These are phyloP conservation scores for Diabrotica balteata DNA, from an alignment of 2,888 invertebrate genomes.

Conservation along the genomic window DNA sequence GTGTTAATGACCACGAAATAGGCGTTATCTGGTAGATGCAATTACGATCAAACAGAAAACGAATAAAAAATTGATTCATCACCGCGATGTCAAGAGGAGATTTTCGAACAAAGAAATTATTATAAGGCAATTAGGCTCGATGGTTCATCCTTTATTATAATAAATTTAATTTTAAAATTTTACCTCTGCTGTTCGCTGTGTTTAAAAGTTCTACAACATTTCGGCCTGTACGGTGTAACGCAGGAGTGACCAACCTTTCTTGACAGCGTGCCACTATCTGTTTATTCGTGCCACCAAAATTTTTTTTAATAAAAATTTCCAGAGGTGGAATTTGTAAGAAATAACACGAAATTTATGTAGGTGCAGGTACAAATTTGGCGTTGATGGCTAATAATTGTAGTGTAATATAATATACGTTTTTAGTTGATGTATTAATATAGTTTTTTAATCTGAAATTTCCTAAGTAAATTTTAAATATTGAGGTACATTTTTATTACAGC, in stretches of 20 bases:
- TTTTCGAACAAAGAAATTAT: slow-evolving; percentile 38
- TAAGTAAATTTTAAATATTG: too few relatives aligned
- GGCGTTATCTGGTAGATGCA: slow-evolving; percentile 30
- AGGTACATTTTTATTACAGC: too few relatives aligned
- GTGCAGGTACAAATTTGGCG: too few relatives aligned
- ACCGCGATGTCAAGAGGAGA: slow-evolving; percentile 29
- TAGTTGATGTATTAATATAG: too few relatives aligned
- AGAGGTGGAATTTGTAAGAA: too few relatives aligned
- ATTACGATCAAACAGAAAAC: slow-evolving; percentile 33
- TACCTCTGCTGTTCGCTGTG: slow-evolving; percentile 19
- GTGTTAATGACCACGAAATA: slow-evolving; percentile 33
- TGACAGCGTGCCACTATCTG: too few relatives aligned
- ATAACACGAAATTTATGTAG: too few relatives aligned
- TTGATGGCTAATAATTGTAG: too few relatives aligned
- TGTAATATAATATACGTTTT: too few relatives aligned
- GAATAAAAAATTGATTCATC: slow-evolving; percentile 33
- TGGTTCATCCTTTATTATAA: slow-evolving; percentile 32
- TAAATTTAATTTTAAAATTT: slow-evolving; percentile 33
- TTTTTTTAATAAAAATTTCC: too few relatives aligned
- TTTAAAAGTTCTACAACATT: not conserved
- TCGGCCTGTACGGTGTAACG: slow-evolving; percentile 19
- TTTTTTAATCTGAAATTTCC: too few relatives aligned
- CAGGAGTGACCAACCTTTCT: not conserved
- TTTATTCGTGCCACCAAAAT: too few relatives aligned
- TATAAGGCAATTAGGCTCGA: slow-evolving; percentile 33